Base-by-base conservation (phyloP, 1,140 invertebrate genomes). In the Homalodisca vitripennis region DNA sequence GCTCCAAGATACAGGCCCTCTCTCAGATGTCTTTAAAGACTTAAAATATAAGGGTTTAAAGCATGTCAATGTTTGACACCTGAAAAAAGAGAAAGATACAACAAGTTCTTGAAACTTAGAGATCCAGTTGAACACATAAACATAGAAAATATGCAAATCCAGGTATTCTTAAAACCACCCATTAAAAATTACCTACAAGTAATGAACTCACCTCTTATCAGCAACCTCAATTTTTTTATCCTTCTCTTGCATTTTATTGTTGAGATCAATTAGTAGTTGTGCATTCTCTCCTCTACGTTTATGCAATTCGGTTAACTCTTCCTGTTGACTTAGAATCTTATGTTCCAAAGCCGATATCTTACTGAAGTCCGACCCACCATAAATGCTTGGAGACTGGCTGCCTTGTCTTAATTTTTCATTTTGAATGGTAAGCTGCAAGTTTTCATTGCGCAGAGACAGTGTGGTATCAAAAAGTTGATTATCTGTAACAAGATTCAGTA, bases 191-290 rank as follows among this genome's bases (percentile, higher is more conserved):
- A n/a, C n/a, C n/a, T n/a, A n/a, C n/a, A n/a, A n/a, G n/a, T n/a
- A n/a, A 17, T 41, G 6, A 41, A 41, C 34, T 10, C 6, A 41
- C 93, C 85, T 88, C 27, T 85, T 74, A 81, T 94, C 92, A 81
- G 90, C 92, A 22, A 80, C 75, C 30, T 85, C 82, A 55, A 95
- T 75, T 70, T 88, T 82, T 78, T 93, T 92, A 73, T 94, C 92
- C 76, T 92, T 89, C 73, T 95, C 92, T 80, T 95, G 91, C 22
- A 97, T 80, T 80, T 88, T 88, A 70, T 88, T 85, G 82, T 94
- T 95, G 1, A 98, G 82, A 79, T 94, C 93, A 55, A 98, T 91
- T 68, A 98, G 92, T 82, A 95, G 89, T 78, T 97, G 95, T 0
- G 93, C 87, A 84, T 97, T 93, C 82, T 98, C 95, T 63, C 95